Conservation (phyloP, 2,113 vertebrate genomes). For the Oceanodroma tethys region DNA sequence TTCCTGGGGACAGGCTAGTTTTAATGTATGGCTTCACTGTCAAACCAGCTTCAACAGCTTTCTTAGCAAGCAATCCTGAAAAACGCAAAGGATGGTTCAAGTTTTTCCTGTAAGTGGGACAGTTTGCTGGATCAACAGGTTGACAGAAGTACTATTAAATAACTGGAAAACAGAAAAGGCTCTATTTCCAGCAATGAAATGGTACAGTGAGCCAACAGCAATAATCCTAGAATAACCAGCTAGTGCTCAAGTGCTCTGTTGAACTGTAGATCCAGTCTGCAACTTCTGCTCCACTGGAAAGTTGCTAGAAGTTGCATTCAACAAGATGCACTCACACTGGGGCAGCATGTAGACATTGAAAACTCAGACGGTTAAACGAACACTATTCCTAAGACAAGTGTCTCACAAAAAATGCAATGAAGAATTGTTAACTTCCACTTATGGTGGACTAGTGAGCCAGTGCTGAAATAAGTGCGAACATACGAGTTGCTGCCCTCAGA, state of each 20-base stretch:
- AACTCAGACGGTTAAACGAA: neutral
- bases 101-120: neutral
- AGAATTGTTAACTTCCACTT: neutral
- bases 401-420: neutral
- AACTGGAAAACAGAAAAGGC: neutral
- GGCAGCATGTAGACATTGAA: neutral
- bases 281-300: neutral
- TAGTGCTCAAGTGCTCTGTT: neutral
- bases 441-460: rapidly evolving
- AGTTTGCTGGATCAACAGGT: neutral
- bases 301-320: neutral
- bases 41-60: constrained; percentile 87
- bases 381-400: neutral
- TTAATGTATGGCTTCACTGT: constrained; percentile 94
- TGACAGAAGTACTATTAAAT: neutral
- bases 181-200: neutral
- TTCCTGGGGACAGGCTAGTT: constrained; percentile 96
- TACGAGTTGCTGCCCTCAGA: neutral
- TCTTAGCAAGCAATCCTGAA: constrained; percentile 91
- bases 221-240: neutral
- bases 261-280: neutral
- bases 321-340: neutral
- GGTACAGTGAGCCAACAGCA: neutral
- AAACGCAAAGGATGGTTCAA: neutral
- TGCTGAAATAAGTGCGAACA: neutral